Percentiles rank a stretch among this genome's conserved stretches.
Evolutionary conservation across 2,888 invertebrate species (phyloP).

Genomic region (Habroteleia sp.): DNA sequence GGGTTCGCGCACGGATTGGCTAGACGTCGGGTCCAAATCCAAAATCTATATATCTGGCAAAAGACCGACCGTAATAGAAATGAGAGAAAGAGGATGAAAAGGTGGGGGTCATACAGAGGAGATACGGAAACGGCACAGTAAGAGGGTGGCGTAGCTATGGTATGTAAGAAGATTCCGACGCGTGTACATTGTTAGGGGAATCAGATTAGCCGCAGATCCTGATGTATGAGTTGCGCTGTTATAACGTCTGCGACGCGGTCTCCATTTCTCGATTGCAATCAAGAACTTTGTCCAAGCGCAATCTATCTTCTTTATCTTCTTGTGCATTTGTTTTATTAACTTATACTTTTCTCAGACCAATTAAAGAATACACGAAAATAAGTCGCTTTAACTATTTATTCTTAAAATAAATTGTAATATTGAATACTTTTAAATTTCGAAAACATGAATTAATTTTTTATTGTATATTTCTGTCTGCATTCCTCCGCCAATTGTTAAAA

Average conservation of each 20-base stretch:
- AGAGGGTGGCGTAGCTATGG: conserved; percentile 57
- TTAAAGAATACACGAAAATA: conserved; percentile 27
- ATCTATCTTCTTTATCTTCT: conserved; percentile 56
- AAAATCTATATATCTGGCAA: conserved; percentile 77
- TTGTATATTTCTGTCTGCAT: too few relatives aligned
- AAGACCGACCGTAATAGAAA: conserved; percentile 65
- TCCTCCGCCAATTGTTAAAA: too few relatives aligned
- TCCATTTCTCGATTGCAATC: conserved; percentile 62
- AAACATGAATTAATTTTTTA: too few relatives aligned
- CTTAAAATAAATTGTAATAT: too few relatives aligned
- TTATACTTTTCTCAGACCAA: conserved; percentile 34
- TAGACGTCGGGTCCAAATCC: conserved; percentile 72
- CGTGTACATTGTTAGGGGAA: conserved; percentile 81
- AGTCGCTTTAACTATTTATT: neutral
- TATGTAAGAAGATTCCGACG: conserved; percentile 81
- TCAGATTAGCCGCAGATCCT: conserved; percentile 80
- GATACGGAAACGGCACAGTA: conserved; percentile 51
- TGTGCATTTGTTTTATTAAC: conserved; percentile 53
- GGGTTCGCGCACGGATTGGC: conserved; percentile 74
- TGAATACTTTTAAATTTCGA: too few relatives aligned
- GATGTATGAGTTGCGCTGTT: conserved; percentile 77
- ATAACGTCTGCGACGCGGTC: conserved; percentile 56
- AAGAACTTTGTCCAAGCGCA: conserved; percentile 54
- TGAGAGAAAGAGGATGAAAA: conserved; percentile 31
- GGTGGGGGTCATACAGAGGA: conserved; percentile 63